phyloP scores from a whole-genome alignment of 2,113 vertebrate genomes.

The Suricata suricatta region DNA sequence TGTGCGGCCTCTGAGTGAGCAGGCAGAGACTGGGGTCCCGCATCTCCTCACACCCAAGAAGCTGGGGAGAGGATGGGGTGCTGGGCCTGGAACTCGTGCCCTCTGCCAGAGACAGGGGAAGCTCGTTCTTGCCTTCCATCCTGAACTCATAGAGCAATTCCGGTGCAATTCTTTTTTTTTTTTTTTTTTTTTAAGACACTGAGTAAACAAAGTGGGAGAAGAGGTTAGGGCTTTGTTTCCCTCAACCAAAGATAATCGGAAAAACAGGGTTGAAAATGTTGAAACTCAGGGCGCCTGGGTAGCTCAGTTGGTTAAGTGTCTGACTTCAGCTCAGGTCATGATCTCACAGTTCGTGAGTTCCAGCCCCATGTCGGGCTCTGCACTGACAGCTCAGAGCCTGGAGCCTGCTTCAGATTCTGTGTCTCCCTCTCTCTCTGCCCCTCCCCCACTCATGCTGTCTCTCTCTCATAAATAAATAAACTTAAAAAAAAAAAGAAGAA shows the following conservation, averaged over 20 bases:
- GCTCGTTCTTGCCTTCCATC: not conserved
- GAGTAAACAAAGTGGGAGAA: not conserved
- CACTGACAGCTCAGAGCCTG: too few species aligned
- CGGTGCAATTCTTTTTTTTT: not conserved
- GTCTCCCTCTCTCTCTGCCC: too few species aligned
- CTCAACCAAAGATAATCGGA: not conserved
- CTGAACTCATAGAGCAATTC: not conserved
- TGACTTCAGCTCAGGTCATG: too few species aligned
- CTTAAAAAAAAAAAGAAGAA: too few species aligned
- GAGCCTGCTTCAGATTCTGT: too few species aligned
- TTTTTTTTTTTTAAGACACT: not conserved
- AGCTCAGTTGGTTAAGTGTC: too few species aligned
- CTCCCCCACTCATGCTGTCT: too few species aligned
- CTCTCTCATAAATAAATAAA: too few species aligned
- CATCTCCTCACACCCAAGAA: constrained; percentile 30
- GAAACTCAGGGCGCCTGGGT: not conserved
- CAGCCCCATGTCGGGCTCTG: too few species aligned
- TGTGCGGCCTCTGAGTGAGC: not conserved
- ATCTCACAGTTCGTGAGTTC: too few species aligned
- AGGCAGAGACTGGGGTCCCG: not conserved
- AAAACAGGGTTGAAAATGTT: not conserved
- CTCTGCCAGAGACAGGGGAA: not conserved
- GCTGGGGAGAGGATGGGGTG: not conserved
- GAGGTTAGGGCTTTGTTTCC: constrained; percentile 61
- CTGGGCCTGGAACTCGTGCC: constrained; percentile 11